phyloP scores from a whole-genome alignment of 1,140 invertebrate genomes.

The Neodiprion pinetum region DNA sequence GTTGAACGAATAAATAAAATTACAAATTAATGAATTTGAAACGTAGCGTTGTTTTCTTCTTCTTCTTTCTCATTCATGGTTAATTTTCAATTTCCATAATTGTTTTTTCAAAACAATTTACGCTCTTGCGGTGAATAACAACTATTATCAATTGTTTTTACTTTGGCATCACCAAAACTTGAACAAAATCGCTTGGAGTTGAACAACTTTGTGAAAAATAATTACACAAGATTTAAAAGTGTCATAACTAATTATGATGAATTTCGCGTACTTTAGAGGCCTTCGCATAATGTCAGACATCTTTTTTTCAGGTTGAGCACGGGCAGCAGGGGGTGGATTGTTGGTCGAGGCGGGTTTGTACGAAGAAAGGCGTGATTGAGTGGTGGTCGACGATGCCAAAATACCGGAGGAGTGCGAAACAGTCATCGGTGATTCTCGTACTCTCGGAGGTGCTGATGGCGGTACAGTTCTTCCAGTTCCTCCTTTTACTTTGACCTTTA shows the following conservation, averaged over 20 bases:
- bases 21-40: slow-evolving; percentile 8
- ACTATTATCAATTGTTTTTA: too few relatives aligned
- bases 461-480: slow-evolving; percentile 48
- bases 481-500: slow-evolving; percentile 72
- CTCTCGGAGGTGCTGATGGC: slow-evolving; percentile 52
- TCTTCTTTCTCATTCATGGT: too few relatives aligned
- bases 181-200: too few relatives aligned
- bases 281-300: slow-evolving; percentile 71
- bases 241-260: neutral
- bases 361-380: slow-evolving; percentile 26
- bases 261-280: slow-evolving; percentile 70
- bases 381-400: slow-evolving; percentile 28
- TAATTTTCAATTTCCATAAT: neutral
- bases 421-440: slow-evolving; percentile 34
- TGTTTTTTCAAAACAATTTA: slow-evolving; percentile 22
- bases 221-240: too few relatives aligned
- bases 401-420: neutral
- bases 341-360: slow-evolving; percentile 41
- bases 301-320: slow-evolving; percentile 51
- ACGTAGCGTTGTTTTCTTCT: too few relatives aligned
- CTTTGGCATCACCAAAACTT: too few relatives aligned
- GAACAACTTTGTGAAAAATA: too few relatives aligned
- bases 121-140: neutral
- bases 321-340: slow-evolving; percentile 34
- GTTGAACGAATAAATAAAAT: slow-evolving; percentile 46